Base-by-base conservation (phyloP, 2,888 invertebrate species). In the Torymus auratus region DNA sequence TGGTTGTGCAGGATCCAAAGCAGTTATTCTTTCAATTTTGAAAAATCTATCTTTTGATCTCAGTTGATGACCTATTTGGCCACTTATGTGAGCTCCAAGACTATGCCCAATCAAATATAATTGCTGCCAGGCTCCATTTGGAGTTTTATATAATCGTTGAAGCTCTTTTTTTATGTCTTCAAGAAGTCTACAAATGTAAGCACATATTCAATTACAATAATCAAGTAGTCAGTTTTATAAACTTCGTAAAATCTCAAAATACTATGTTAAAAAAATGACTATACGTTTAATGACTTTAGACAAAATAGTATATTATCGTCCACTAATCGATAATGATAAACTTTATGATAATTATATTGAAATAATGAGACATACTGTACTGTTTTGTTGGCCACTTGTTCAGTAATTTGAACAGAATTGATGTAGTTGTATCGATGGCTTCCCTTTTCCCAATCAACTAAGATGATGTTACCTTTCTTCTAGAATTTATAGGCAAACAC, bases 1-100 rank as follows among this genome's bases (percentile, higher is more conserved):
- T 0, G 94, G 94, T 75, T 94, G 93, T 0, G 94, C 94, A 13
- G 94, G 94, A 84, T 94, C 94, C 80, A 94, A 87, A 62, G 94
- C 94, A 91, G 87, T 89, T 81, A 92, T 89, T 81, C 90, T 87
- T 13, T 82, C 60, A 0, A 90, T 82, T 10, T 13, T 77, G 89
- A 89, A 90, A n/a, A 60, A 80, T 0, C 64, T 81, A 3, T 78
- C 73, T 1, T 92, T 91, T 81, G 90, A 90, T 11, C 92, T 92
- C 1, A 93, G 84, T 68, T 91, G 91, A 0, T 41, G 7, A 7
- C 93, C 93, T 1, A 92, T 92, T 81, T 92, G 93, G 0, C 93
- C 93, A 28, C 92, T 92, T 70, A 94, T 93, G 77, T 94, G 94
- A 13, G 94, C 93, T 1, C 94, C 94, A 5, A 94, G 89, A 85